phyloP scores from a whole-genome alignment of 23 tunicate species.

The Phallusia fumigata region DNA sequence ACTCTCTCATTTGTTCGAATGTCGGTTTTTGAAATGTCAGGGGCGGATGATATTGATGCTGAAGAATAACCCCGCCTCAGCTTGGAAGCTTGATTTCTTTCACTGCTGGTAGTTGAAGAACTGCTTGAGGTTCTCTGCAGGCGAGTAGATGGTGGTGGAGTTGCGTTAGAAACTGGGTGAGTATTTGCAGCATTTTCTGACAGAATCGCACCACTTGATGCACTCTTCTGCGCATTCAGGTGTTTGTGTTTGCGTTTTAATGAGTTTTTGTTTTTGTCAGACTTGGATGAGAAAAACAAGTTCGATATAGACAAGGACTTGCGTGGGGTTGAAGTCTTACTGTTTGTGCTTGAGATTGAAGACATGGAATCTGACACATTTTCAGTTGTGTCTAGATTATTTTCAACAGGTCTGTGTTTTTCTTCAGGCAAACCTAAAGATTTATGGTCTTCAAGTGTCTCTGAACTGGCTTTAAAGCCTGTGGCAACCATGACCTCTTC shows the following conservation, averaged over 20 bases:
- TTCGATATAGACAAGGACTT: constrained; percentile 28
- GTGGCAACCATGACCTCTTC: constrained; percentile 50
- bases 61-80: constrained; percentile 15
- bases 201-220: constrained; percentile 6
- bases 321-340: constrained; percentile 19
- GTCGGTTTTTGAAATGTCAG: background rate
- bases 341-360: constrained; percentile 36
- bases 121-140: constrained; percentile 13
- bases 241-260: constrained; percentile 19
- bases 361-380: constrained; percentile 34
- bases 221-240: background rate
- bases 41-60: background rate
- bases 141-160: background rate
- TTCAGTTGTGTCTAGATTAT: background rate
- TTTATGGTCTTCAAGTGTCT: background rate
- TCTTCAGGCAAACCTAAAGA: background rate
- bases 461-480: constrained; percentile 7
- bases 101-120: constrained; percentile 18
- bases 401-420: background rate
- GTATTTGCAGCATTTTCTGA: background rate
- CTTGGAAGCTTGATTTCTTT: background rate
- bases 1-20: constrained; percentile 13
- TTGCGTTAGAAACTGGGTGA: background rate
- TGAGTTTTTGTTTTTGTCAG: constrained; percentile 29
- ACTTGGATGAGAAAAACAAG: constrained; percentile 28